Base-by-base conservation (phyloP, 1,140 invertebrate genomes). In the Melitaea cinxia region DNA sequence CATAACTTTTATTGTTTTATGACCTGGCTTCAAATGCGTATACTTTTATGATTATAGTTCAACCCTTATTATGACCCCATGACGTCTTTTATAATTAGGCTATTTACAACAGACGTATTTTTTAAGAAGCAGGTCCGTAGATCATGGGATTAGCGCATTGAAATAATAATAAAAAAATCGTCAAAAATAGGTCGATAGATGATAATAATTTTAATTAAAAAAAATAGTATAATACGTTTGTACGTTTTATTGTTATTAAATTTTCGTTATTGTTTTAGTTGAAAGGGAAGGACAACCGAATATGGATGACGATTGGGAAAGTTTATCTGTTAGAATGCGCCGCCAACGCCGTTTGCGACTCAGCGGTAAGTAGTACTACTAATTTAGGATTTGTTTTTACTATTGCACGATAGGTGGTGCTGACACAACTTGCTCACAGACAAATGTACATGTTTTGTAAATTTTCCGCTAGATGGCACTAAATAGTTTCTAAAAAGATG, bases 221-320 rank as follows among this genome's bases (percentile, higher is more conserved):
- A n/a, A n/a, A n/a, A n/a, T n/a, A n/a, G n/a, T n/a, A n/a, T n/a
- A n/a, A n/a, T n/a, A n/a, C n/a, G n/a, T n/a, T n/a, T n/a, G n/a
- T n/a, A n/a, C n/a, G n/a, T n/a, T n/a, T n/a, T n/a, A 12, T 1
- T 35, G 12, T 12, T 35, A 35, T n/a, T 35, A 12, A 12, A 12
- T 15, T 1, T 17, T 15, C 7, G 7, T 39, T 47, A 23, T 72
- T 73, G 65, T 75, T 73, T 10, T 61, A 92, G 89, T 82, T 69
- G 91, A 91, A 79, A 92, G 91, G 82, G 92, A 93, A 75, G 95
- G 94, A 33, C 94, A 95, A 80, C 93, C 92, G 23, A 91, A 91
- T 56, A 89, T 93, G 83, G 93, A 94, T 68, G 94, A 95, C 37
- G 93, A 94, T 74, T 95, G 95, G 93, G 95, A 96, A 73, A 95